Evolutionary conservation across 2,113 vertebrate species (phyloP), one percentile per base, ranked within the genome.

Genomic region (Forbesichthys papilliferus): DNA sequence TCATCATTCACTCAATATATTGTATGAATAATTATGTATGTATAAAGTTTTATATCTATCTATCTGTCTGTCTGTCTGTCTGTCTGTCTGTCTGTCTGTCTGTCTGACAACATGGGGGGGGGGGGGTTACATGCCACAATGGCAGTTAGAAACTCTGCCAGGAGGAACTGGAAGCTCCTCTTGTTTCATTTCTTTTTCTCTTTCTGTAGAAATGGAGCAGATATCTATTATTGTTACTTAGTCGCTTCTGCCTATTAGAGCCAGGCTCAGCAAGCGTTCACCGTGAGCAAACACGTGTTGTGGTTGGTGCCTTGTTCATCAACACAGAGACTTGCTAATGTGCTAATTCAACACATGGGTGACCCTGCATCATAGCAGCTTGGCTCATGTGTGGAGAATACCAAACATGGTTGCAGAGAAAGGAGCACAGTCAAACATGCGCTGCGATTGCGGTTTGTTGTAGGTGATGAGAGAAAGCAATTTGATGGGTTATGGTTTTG

Each of bases 261-360:
- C 71, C 56, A 42, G 4, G 36, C 36, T 42, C 36, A 4, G 7
- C 7, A 42, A 42, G 36, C 36, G 7, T 42, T 42, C 4, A 42
- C 36, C 20, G 20, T 20, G 20, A 20, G 20, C 20, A 20, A 20
- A 20, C 2, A 20, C 20, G 1, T 20, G 2, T 20, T 20, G 20
- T 20, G 20, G 7, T 42, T 42, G 7, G 4, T 42, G 36, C 36
- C 3, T 4, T 42, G 36, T 42, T 42, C 7, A 42, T 42, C 36
- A 64, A 61, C 62, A 82, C 73, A 74, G 68, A 71, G 64, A 42
- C 68, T 62, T 73, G 27, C 42, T 67, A 64, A 47, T 13, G 82
- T 47, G 77, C 33, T 84, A 79, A 83, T 82, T 68, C 64, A 69
- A 66, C 75, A 53, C 8, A 80, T 61, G 68, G 60, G 61, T 48